Conservation (phyloP, 2,797 vertebrate species). For the Harpagifer antarcticus region DNA sequence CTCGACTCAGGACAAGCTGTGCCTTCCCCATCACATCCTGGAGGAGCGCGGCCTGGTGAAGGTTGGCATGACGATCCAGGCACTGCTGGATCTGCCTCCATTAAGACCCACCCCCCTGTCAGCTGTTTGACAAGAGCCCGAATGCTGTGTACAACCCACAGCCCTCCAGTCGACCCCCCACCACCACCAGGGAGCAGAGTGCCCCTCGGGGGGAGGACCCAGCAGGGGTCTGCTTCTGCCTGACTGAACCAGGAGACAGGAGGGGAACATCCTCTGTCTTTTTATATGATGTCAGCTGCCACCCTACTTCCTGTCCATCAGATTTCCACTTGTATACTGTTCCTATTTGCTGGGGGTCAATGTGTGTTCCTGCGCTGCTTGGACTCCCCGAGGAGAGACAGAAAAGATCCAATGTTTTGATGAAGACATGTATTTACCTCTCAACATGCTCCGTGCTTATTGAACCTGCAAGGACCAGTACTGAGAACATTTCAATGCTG, state of each 20-base stretch:
- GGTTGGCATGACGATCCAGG: constrained; percentile 95
- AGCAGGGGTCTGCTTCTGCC: constrained; percentile 48
- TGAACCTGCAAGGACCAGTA: constrained; percentile 52
- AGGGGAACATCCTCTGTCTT: constrained; percentile 51
- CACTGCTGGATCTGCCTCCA: constrained; percentile 92
- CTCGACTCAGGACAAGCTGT: constrained; percentile 92
- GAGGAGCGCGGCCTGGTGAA: constrained; percentile 97
- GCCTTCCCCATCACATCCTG: constrained; percentile 98
- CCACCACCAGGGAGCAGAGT: constrained; percentile 65
- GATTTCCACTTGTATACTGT: constrained; percentile 49
- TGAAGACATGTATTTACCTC: constrained; percentile 23
- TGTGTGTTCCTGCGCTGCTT: constrained; percentile 40
- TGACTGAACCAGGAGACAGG: constrained; percentile 78
- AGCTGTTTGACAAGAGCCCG: constrained; percentile 83
- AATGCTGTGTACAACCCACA: constrained; percentile 33
- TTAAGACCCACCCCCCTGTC: constrained; percentile 90
- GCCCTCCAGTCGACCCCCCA: constrained; percentile 26
- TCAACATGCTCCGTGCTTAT: constrained; percentile 42
- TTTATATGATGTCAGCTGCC: constrained; percentile 78
- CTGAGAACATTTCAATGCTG: constrained; percentile 29
- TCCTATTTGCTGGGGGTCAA: constrained; percentile 24
- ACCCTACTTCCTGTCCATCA: constrained; percentile 40
- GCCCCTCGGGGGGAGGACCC: constrained; percentile 61
- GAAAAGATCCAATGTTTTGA: background rate
- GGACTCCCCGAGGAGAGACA: constrained; percentile 31